Percentiles rank a stretch among this genome's conserved stretches.
These are phyloP conservation scores for Chiloscyllium punctatum DNA, from an alignment of 2,797 vertebrate species.

Conservation along the genomic window DNA sequence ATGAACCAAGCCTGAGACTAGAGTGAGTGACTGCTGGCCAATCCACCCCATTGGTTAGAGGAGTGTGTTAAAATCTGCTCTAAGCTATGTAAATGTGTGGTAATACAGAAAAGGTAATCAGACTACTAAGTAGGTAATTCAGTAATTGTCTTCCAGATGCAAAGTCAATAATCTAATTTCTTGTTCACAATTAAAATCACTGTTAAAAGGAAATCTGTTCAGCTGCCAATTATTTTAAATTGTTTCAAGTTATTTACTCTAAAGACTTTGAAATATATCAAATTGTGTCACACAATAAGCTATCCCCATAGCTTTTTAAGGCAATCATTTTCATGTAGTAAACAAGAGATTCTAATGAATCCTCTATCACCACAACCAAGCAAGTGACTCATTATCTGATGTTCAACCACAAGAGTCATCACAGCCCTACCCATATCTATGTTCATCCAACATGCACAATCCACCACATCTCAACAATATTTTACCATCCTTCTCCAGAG, in stretches of 20 bases:
- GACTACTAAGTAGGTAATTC: neutral
- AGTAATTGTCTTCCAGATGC: neutral
- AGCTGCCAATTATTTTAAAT: neutral
- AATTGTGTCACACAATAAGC: neutral
- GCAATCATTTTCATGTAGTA: neutral
- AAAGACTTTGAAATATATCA: neutral
- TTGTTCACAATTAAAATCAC: neutral
- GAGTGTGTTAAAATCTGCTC: neutral
- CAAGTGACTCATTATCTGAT: neutral
- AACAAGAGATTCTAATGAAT: neutral
- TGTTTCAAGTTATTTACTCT: neutral
- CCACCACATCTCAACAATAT: neutral
- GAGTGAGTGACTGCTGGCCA: neutral
- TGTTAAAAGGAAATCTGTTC: neutral
- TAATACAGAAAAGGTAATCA: neutral
- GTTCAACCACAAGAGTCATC: neutral
- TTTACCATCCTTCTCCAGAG: neutral
- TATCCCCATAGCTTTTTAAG: neutral
- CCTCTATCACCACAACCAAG: neutral
- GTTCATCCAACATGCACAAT: neutral
- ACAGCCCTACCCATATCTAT: neutral
- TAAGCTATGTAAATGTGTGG: neutral
- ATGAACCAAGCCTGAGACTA: neutral
- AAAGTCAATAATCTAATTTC: neutral
- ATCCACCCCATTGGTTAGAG: neutral